phyloP scores from a whole-genome alignment of 2,113 vertebrate genomes.

The Origma solitaria region DNA sequence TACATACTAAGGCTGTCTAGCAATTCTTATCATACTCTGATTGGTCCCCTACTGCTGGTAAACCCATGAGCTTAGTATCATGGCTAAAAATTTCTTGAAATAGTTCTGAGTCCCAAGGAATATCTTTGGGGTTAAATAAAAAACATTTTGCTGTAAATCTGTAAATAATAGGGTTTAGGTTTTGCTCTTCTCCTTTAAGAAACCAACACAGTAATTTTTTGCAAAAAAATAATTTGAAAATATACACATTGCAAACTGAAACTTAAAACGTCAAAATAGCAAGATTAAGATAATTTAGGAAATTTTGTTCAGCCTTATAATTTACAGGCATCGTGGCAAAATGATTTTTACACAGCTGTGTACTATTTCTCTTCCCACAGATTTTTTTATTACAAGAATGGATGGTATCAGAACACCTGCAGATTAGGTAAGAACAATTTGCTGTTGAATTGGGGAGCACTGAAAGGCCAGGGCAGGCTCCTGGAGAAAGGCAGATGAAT shows the following conservation, averaged over 20 bases:
- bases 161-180: background rate
- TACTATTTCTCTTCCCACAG: background rate
- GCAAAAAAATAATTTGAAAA: background rate
- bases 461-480: background rate
- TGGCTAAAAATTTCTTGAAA: background rate
- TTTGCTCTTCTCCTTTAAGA: background rate
- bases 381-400: background rate
- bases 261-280: background rate
- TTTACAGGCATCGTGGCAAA: background rate
- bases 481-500: background rate
- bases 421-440: background rate
- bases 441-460: background rate
- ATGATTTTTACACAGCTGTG: background rate
- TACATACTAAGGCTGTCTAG: background rate
- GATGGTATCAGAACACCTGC: background rate
- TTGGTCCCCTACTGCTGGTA: background rate
- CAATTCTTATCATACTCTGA: background rate
- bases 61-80: background rate
- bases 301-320: background rate
- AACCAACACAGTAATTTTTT: background rate
- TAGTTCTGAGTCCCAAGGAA: background rate
- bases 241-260: background rate
- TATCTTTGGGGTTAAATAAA: background rate
- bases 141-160: background rate
- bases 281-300: background rate